Percentiles rank a stretch among this genome's conserved stretches.
Evolutionary conservation across 2,113 vertebrate genomes (phyloP).

Genomic region (Camelus dromedarius): DNA sequence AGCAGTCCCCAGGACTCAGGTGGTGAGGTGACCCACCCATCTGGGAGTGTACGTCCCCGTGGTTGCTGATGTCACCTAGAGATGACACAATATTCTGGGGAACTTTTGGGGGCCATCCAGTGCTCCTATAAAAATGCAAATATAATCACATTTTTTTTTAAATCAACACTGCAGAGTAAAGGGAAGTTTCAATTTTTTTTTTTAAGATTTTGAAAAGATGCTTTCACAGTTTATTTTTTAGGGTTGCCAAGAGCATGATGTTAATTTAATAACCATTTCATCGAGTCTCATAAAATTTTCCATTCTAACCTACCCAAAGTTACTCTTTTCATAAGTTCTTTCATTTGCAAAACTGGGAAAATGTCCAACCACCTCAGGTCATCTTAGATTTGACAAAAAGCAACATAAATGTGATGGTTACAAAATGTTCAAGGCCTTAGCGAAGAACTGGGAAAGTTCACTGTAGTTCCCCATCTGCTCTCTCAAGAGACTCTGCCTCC

Average conservation of each 20-base stretch:
- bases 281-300: not conserved
- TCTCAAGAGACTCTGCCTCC: not conserved
- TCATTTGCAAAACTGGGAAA: not conserved
- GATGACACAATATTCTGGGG: not conserved
- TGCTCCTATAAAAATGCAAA: not conserved
- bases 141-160: not conserved
- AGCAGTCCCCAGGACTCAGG: not conserved
- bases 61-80: not conserved
- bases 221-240: not conserved
- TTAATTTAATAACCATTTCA: constrained; percentile 22
- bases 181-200: not conserved
- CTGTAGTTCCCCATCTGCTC: not conserved
- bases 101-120: not conserved
- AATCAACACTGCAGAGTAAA: not conserved
- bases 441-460: not conserved
- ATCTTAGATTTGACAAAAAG: not conserved
- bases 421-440: not conserved
- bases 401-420: not conserved
- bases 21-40: not conserved
- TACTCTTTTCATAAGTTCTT: not conserved
- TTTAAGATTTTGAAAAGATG: not conserved
- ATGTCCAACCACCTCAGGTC: not conserved
- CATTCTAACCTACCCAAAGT: not conserved
- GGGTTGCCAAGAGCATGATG: not conserved
- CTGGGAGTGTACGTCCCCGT: not conserved